phyloP scores from a whole-genome alignment of 2,113 vertebrate genomes.

The Zapornia atra region DNA sequence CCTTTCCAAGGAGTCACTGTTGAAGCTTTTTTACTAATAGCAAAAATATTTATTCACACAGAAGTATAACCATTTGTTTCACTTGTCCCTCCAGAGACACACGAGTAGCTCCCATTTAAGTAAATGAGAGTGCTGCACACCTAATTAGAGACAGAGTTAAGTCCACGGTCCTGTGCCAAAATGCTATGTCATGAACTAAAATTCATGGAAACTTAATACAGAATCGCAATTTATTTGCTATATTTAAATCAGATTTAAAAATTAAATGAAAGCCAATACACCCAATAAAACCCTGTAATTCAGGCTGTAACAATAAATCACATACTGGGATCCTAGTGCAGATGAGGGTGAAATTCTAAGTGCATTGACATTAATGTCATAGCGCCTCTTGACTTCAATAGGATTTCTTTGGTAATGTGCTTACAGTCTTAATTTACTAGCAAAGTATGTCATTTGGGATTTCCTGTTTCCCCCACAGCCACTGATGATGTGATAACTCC shows the following conservation, averaged over 20 bases:
- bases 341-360: background rate
- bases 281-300: background rate
- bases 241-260: conserved; percentile 28
- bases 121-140: background rate
- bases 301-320: conserved; percentile 4
- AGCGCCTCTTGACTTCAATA: background rate
- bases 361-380: background rate
- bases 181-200: background rate
- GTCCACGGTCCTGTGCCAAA: background rate
- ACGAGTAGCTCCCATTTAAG: background rate
- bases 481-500: background rate
- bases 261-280: conserved; percentile 5
- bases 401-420: conserved; percentile 3
- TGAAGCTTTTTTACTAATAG: background rate
- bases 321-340: background rate
- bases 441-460: background rate
- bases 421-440: conserved; percentile 16
- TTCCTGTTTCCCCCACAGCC: background rate
- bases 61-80: background rate
- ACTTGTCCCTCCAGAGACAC: background rate
- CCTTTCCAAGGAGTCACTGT: background rate
- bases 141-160: conserved; percentile 35
- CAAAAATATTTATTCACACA: conserved; percentile 37
- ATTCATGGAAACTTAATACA: background rate
- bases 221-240: background rate